These are phyloP conservation scores for Irena cyanogastra DNA, from an alignment of 2,113 vertebrate species.

Conservation along the genomic window DNA sequence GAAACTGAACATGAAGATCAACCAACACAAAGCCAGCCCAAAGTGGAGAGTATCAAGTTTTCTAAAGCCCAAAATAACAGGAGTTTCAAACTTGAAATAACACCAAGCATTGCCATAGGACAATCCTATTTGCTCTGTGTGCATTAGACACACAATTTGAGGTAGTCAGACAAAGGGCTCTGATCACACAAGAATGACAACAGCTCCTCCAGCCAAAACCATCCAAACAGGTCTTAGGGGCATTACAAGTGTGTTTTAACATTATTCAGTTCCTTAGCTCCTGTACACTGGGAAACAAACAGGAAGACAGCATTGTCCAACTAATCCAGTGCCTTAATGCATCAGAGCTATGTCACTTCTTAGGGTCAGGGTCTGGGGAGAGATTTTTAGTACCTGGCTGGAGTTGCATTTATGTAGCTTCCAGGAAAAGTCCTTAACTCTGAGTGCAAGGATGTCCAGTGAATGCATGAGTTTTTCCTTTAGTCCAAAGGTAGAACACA, in stretches of 20 bases:
- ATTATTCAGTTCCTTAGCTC: not conserved
- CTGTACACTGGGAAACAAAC: not conserved
- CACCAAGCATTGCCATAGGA: fast-evolving
- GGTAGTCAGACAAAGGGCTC: not conserved
- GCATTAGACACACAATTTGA: not conserved
- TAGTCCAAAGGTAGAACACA: not conserved
- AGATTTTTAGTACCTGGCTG: not conserved
- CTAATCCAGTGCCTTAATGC: not conserved
- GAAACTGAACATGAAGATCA: not conserved
- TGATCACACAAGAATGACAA: not conserved
- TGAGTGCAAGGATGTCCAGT: not conserved
- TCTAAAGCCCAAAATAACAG: not conserved
- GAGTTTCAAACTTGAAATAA: not conserved
- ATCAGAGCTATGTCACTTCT: not conserved
- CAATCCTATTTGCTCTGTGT: not conserved
- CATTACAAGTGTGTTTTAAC: not conserved
- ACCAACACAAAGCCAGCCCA: not conserved
- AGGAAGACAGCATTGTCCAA: not conserved
- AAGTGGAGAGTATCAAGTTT: not conserved
- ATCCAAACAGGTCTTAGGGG: not conserved
- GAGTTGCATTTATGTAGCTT: not conserved
- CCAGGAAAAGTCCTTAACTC: not conserved
- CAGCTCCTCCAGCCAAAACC: not conserved
- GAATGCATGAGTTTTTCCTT: not conserved
- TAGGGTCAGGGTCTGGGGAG: not conserved